Percentiles rank a stretch among this genome's conserved stretches.
phyloP scores from a whole-genome alignment of 2,888 invertebrate genomes.

The Apotomis capreana region DNA sequence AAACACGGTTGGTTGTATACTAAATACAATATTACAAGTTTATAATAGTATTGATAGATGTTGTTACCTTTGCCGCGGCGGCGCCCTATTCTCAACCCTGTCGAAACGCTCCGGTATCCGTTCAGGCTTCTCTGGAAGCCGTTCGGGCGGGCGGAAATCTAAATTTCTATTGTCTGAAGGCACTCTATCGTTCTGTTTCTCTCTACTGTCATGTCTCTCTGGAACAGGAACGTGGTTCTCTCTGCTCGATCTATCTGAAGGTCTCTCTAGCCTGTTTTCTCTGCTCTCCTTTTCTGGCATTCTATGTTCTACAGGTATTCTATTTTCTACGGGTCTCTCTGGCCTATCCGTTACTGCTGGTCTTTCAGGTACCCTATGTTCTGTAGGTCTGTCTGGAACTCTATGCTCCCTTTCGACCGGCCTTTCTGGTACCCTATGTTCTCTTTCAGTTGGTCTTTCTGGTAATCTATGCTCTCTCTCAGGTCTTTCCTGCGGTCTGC shows the following conservation, averaged over 20 bases:
- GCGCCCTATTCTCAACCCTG: slow-evolving; percentile 64
- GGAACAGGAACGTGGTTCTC: slow-evolving; percentile 41
- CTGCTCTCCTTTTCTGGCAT: slow-evolving; percentile 21
- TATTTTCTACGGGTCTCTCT: background rate
- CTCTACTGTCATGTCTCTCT: slow-evolving; percentile 34
- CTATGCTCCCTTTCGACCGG: slow-evolving; percentile 40
- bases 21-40: too few relatives aligned
- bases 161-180: slow-evolving; percentile 45
- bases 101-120: slow-evolving; percentile 51
- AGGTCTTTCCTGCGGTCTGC: slow-evolving; percentile 6
- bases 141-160: slow-evolving; percentile 63
- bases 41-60: too few relatives aligned
- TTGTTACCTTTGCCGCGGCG: slow-evolving; percentile 61
- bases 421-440: slow-evolving; percentile 36
- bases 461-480: slow-evolving; percentile 40
- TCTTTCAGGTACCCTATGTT: slow-evolving; percentile 23
- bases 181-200: slow-evolving; percentile 43
- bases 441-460: slow-evolving; percentile 44
- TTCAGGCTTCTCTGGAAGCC: slow-evolving; percentile 62
- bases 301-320: slow-evolving; percentile 28
- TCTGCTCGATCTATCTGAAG: slow-evolving; percentile 24
- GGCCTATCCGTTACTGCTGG: slow-evolving; percentile 24
- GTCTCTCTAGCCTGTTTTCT: slow-evolving; percentile 14
- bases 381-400: slow-evolving; percentile 29
- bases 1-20: too few relatives aligned